Conservation (phyloP, 2,888 invertebrate species). For the Agrenia bidenticulata region DNA sequence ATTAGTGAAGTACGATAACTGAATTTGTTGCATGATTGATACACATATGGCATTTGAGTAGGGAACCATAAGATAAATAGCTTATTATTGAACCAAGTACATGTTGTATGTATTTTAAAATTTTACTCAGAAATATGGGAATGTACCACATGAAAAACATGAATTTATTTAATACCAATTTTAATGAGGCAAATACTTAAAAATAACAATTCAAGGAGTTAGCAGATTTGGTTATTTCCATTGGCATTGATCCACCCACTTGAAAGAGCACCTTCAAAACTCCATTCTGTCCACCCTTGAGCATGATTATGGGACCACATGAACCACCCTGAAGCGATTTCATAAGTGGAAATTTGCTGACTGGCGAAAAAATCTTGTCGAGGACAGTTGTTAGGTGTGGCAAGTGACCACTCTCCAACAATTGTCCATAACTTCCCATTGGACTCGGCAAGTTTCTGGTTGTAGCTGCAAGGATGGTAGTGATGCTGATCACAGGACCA, state of each 20-base stretch:
- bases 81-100: too few species aligned
- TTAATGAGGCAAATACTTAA: too few species aligned
- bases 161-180: too few species aligned
- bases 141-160: too few species aligned
- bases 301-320: constrained; percentile 34
- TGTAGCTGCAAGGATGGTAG: constrained; percentile 33
- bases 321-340: constrained; percentile 30
- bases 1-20: too few species aligned
- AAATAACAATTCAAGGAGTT: too few species aligned
- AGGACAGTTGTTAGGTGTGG: constrained; percentile 39
- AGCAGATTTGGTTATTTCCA: background rate
- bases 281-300: constrained; percentile 34
- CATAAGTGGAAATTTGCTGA: constrained; percentile 48
- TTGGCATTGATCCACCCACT: constrained; percentile 27
- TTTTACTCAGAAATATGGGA: too few species aligned
- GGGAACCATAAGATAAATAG: too few species aligned
- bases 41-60: too few species aligned
- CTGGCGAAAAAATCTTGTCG: constrained; percentile 37
- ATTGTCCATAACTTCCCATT: constrained; percentile 47
- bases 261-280: constrained; percentile 23
- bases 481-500: constrained; percentile 41
- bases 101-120: too few species aligned
- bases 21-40: too few species aligned
- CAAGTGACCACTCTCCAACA: constrained; percentile 51
- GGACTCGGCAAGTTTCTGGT: constrained; percentile 20